Evolutionary conservation across 2,888 invertebrate species (phyloP).

Genomic region (Hymenopus coronatus): DNA sequence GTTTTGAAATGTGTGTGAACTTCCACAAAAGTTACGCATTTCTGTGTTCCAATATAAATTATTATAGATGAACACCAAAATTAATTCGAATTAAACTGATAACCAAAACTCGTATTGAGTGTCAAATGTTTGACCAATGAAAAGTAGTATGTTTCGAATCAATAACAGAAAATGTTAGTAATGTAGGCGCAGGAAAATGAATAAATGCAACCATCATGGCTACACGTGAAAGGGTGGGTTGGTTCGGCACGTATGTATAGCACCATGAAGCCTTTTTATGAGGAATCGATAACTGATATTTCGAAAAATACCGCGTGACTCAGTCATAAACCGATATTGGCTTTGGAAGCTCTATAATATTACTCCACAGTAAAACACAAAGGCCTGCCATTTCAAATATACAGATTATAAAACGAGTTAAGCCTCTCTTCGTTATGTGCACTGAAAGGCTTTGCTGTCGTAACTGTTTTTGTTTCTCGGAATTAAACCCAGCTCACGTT

Average conservation of each 20-base stretch:
- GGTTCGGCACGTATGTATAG: not conserved
- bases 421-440: not conserved
- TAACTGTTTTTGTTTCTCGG: not conserved
- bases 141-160: no score
- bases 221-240: not conserved
- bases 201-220: not conserved
- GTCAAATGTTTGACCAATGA: no score
- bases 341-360: not conserved
- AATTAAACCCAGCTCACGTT: not conserved
- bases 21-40: no score
- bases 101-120: no score
- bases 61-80: no score
- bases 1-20: no score
- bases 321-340: not conserved
- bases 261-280: not conserved
- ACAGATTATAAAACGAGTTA: not conserved
- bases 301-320: not conserved
- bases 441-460: not conserved
- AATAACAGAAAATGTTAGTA: no score
- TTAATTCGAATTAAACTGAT: no score
- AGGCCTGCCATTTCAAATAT: not conserved
- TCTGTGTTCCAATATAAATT: no score
- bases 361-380: not conserved
- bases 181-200: not conserved
- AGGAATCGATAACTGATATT: not conserved